phyloP scores from a whole-genome alignment of 2,113 vertebrate genomes.

The Cygnus atratus region DNA sequence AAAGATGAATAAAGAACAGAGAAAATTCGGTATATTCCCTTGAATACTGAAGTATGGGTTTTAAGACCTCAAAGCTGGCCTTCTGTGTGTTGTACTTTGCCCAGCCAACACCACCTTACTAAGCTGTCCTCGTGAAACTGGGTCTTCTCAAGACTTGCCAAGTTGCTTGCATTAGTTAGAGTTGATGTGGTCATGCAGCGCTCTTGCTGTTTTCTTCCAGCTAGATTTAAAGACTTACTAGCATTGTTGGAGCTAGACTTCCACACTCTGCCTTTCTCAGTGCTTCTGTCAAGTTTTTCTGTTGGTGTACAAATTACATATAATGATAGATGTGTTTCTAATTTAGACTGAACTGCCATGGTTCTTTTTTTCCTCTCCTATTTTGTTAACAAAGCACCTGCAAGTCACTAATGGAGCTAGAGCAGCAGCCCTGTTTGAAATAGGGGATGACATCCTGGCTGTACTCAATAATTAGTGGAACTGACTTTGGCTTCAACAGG shows the following conservation, averaged over 20 bases:
- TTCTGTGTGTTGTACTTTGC: not conserved
- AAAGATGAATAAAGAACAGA: not conserved
- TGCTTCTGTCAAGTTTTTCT: not conserved
- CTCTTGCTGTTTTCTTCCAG: not conserved
- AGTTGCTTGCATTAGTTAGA: constrained; percentile 39
- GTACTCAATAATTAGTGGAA: not conserved
- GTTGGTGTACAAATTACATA: not conserved
- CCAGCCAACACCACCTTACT: not conserved
- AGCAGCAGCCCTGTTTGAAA: not conserved
- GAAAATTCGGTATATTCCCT: not conserved
- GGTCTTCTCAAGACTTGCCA: not conserved
- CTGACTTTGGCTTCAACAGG: not conserved
- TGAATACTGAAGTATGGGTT: not conserved
- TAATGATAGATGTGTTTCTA: not conserved
- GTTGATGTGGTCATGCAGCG: constrained; percentile 16
- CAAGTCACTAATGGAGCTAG: not conserved
- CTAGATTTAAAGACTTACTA: not conserved
- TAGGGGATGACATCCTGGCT: not conserved
- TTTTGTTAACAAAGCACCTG: not conserved
- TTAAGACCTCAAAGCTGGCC: not conserved
- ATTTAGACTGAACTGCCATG: not conserved
- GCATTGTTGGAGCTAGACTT: not conserved
- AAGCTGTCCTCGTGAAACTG: not conserved
- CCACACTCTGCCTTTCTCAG: not conserved
- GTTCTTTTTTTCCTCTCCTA: not conserved